Conservation (phyloP, 1,140 invertebrate genomes). For the Cheumatopsyche charites region DNA sequence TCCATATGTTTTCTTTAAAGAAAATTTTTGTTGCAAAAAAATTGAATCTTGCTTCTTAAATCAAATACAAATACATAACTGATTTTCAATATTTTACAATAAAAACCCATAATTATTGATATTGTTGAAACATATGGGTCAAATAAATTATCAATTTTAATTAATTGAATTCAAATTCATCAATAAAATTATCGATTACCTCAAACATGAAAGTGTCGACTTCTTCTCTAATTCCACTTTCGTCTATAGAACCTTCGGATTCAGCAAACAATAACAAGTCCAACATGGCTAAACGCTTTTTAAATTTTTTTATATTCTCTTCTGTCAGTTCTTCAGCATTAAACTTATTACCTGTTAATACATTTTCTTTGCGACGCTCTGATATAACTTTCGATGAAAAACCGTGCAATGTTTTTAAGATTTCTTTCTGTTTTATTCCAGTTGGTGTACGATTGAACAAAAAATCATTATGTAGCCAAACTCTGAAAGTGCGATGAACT, state of each 20-base stretch:
- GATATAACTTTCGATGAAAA: conserved; percentile 53
- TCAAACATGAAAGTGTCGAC: conserved; percentile 86
- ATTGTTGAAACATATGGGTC: too few relatives aligned
- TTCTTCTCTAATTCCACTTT: conserved; percentile 78
- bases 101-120: too few relatives aligned
- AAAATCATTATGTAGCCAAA: conserved; percentile 52
- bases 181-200: too few relatives aligned
- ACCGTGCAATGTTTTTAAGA: conserved; percentile 48
- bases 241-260: conserved; percentile 61
- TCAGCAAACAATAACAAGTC: conserved; percentile 65
- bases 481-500: conserved; percentile 52
- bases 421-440: conserved; percentile 49
- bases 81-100: too few relatives aligned
- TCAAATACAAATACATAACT: too few relatives aligned
- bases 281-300: conserved; percentile 51
- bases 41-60: too few relatives aligned
- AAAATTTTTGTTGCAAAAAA: too few relatives aligned
- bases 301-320: conserved; percentile 19
- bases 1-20: too few relatives aligned
- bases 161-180: too few relatives aligned
- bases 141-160: too few relatives aligned
- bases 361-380: conserved; percentile 44
- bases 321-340: not conserved
- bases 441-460: conserved; percentile 48
- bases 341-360: not conserved